Evolutionary conservation across 92 coral and sea anemone species (phyloP).

Genomic region (Heliopora coerulea): DNA sequence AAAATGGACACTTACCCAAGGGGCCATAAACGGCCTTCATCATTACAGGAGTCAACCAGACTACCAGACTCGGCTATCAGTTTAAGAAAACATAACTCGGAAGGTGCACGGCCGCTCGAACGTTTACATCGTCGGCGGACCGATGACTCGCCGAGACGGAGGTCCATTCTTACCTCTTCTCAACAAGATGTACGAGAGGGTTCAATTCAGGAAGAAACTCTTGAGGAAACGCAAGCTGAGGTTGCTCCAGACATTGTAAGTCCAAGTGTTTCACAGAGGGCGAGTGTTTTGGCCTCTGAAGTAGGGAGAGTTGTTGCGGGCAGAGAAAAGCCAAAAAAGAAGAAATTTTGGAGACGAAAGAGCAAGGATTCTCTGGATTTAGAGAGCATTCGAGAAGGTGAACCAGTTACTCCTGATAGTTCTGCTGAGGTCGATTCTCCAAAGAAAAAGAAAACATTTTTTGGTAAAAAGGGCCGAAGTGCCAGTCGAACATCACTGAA

Average conservation of each 20-base stretch:
- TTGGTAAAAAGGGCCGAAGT: slow-evolving; percentile 20
- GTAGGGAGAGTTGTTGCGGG: neutral
- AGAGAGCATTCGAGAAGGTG: slow-evolving; percentile 7
- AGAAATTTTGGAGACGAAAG: slow-evolving; percentile 34
- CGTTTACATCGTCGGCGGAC: slow-evolving; percentile 4
- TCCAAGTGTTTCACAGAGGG: neutral
- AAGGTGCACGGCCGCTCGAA: slow-evolving; percentile 13
- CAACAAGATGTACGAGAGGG: neutral
- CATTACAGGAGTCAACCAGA: neutral
- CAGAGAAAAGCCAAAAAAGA: slow-evolving; percentile 7
- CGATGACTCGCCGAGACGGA: slow-evolving; percentile 14
- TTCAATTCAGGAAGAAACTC: slow-evolving; percentile 23
- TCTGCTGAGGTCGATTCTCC: slow-evolving; percentile 20
- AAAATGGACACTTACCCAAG: slow-evolving; percentile 33
- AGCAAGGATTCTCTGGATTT: slow-evolving; percentile 13
- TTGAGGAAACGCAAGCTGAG: neutral
- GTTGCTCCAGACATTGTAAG: neutral
- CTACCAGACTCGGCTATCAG: neutral
- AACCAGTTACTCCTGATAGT: slow-evolving; percentile 8
- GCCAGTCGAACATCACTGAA: slow-evolving; percentile 26
- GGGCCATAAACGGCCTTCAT: slow-evolving; percentile 16
- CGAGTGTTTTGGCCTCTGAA: slow-evolving; percentile 2
- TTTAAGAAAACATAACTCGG: slow-evolving; percentile 27
- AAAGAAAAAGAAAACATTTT: slow-evolving; percentile 19
- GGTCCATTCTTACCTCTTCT: neutral